These are phyloP conservation scores for Papilio xuthus DNA, from an alignment of 1,140 invertebrate species.

Conservation along the genomic window DNA sequence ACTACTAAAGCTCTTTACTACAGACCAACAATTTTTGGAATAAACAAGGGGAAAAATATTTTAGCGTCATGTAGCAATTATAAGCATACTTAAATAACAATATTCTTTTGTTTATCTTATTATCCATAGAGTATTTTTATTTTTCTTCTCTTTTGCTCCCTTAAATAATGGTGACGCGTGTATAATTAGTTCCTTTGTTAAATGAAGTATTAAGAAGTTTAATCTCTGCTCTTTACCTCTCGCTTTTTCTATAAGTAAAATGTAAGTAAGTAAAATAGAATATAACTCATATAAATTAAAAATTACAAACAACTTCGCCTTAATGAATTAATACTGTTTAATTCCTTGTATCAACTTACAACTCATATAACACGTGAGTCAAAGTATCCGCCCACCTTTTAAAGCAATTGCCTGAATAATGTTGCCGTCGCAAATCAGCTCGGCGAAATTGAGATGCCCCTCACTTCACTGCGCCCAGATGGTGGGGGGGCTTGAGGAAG, in stretches of 20 bases:
- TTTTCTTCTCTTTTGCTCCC: too few species aligned
- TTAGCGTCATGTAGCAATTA: too few species aligned
- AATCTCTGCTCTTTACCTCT: too few species aligned
- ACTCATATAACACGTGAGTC: not conserved
- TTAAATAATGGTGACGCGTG: too few species aligned
- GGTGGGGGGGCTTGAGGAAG: not conserved
- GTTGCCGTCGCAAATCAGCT: conserved; percentile 42
- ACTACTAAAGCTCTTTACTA: not conserved
- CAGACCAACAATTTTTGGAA: not conserved
- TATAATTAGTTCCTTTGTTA: too few species aligned
- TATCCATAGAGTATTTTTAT: too few species aligned
- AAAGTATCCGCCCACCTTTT: conserved; percentile 26
- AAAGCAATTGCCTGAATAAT: conserved; percentile 37
- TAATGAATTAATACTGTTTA: not conserved
- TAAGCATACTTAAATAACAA: too few species aligned
- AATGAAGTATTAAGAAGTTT: too few species aligned
- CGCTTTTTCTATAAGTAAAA: too few species aligned
- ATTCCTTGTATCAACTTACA: not conserved
- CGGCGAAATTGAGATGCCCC: conserved; percentile 39
- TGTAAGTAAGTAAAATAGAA: too few species aligned
- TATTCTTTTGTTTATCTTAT: too few species aligned
- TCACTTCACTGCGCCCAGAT: conserved; percentile 32
- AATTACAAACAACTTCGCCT: not conserved
- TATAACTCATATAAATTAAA: not conserved
- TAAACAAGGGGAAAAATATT: too few species aligned